phyloP scores from a whole-genome alignment of 23 tunicate genomes.

The Trididemnum nubilum region DNA sequence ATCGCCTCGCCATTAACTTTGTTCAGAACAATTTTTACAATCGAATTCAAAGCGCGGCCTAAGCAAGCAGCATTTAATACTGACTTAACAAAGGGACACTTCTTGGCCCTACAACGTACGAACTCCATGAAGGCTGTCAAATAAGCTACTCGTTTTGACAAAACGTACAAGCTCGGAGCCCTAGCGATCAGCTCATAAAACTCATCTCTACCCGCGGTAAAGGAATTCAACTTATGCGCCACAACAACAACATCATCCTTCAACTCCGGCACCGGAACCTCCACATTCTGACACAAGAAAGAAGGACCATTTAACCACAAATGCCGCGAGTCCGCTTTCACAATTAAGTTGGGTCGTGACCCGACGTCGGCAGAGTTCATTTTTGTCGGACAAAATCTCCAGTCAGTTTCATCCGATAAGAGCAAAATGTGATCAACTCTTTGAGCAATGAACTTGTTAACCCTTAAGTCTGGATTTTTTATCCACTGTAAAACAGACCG shows the following conservation, averaged over 20 bases:
- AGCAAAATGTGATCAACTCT: background rate
- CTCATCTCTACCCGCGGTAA: background rate
- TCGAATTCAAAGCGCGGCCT: no score
- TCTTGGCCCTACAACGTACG: no score
- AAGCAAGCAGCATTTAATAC: background rate
- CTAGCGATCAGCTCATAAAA: background rate
- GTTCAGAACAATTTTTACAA: no score
- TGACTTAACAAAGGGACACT: background rate
- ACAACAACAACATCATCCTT: no score
- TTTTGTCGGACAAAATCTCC: background rate
- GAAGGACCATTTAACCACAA: background rate
- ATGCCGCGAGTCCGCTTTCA: background rate
- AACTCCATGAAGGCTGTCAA: background rate
- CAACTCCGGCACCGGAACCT: background rate
- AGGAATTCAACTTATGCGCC: background rate
- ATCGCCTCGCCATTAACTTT: no score
- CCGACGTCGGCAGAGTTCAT: background rate
- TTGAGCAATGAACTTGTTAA: background rate
- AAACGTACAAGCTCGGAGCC: background rate
- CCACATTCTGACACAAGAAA: background rate
- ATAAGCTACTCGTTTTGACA: background rate
- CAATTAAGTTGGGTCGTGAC: background rate
- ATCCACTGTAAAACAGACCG: background rate
- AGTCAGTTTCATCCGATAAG: background rate
- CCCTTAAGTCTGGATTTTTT: background rate